Evolutionary conservation across 1,140 invertebrate genomes (phyloP).

Genomic region (Drosophila azteca): DNA sequence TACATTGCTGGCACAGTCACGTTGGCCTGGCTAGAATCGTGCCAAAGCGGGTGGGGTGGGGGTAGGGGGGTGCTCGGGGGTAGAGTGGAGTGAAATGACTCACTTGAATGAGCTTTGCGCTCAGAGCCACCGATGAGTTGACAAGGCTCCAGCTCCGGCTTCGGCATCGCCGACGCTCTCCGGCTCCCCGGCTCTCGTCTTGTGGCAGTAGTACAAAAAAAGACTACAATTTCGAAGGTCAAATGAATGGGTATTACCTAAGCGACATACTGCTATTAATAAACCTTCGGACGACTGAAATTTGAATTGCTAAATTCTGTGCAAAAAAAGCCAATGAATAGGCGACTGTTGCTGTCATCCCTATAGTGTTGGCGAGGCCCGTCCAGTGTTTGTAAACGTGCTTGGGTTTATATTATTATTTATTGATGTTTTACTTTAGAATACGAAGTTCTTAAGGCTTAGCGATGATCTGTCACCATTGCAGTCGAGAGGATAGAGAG

Average conservation of each 20-base stretch:
- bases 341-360: conserved; percentile 61
- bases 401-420: no score
- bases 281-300: conserved; percentile 43
- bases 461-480: no score
- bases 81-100: conserved; percentile 5
- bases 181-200: conserved; percentile 13
- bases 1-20: conserved; percentile 53
- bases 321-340: conserved; percentile 42
- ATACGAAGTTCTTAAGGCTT: no score
- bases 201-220: conserved; percentile 23
- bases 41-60: conserved; percentile 1
- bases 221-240: conserved; percentile 53
- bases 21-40: conserved; percentile 56
- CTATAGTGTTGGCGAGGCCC: neutral
- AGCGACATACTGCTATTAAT: conserved; percentile 52
- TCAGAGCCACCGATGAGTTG: conserved; percentile 29
- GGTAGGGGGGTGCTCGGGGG: neutral
- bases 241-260: conserved; percentile 58
- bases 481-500: no score
- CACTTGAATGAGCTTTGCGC: conserved; percentile 36
- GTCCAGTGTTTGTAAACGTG: no score
- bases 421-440: no score
- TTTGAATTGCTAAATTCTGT: conserved; percentile 55
- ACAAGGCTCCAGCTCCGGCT: conserved; percentile 25
- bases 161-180: neutral